Percentiles rank a stretch among this genome's conserved stretches.
Evolutionary conservation across 2,888 invertebrate species (phyloP).

Genomic region (Drosophila emarginata): DNA sequence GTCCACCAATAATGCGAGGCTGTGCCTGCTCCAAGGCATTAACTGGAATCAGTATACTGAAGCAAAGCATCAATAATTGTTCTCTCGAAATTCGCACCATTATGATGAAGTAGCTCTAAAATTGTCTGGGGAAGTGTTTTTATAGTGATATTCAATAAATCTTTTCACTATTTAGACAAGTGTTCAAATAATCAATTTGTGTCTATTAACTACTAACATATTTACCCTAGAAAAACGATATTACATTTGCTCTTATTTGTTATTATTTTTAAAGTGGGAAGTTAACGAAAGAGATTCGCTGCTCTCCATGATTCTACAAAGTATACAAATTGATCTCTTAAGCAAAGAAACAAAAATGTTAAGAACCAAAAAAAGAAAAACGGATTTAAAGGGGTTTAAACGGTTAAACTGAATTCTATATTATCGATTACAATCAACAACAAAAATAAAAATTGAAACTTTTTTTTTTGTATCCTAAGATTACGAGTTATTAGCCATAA

Average conservation of each 20-base stretch:
- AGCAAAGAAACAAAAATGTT: too few species aligned
- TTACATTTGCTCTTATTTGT: background rate
- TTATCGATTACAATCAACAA: too few species aligned
- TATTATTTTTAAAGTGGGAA: background rate
- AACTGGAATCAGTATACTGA: background rate
- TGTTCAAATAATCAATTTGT: constrained; percentile 41
- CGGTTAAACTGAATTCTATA: too few species aligned
- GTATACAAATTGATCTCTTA: background rate
- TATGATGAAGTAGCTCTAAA: constrained; percentile 16
- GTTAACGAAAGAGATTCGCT: background rate
- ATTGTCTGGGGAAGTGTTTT: constrained; percentile 29
- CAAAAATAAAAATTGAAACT: too few species aligned
- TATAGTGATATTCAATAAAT: constrained; percentile 54
- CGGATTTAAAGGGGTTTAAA: too few species aligned
- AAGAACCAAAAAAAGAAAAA: too few species aligned
- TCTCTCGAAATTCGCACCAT: constrained; percentile 1
- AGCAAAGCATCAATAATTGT: background rate
- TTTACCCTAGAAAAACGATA: background rate
- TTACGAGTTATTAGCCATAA: constrained; percentile 34
- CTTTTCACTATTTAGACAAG: constrained; percentile 59
- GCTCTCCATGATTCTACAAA: too few species aligned
- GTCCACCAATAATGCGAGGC: constrained; percentile 63
- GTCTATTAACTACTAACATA: background rate
- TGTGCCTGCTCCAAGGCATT: constrained; percentile 18
- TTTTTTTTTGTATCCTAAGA: background rate